phyloP scores from a whole-genome alignment of 2,888 invertebrate species.

The Andrena chrysosceles region DNA sequence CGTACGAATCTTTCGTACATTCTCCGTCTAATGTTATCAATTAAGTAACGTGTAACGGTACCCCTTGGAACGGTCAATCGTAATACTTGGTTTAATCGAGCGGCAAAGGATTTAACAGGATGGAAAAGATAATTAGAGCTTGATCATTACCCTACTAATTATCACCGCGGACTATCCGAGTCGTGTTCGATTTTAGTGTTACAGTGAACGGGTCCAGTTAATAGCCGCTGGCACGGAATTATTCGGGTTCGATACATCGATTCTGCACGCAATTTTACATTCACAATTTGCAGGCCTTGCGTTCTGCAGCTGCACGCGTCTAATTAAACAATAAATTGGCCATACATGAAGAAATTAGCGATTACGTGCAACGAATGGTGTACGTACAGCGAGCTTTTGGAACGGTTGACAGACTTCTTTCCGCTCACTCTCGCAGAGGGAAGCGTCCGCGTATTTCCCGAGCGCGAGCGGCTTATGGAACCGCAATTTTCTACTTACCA shows the following conservation, averaged over 20 bases:
- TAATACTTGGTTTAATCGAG: conserved; percentile 58
- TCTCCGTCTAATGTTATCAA: background rate
- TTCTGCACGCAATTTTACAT: background rate
- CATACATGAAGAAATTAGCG: no score
- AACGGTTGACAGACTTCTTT: no score
- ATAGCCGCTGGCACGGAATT: background rate
- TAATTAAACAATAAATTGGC: no score
- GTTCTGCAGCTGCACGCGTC: no score
- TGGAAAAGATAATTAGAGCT: conserved; percentile 50
- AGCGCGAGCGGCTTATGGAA: no score
- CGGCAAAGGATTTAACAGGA: conserved; percentile 50
- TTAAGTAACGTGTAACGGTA: conserved; percentile 54
- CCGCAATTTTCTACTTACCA: no score
- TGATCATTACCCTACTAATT: conserved; percentile 53
- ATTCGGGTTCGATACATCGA: background rate
- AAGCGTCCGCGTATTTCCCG: no score
- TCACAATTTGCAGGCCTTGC: no score
- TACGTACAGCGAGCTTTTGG: no score
- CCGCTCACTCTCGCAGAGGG: no score
- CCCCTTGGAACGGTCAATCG: conserved; percentile 34
- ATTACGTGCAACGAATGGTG: no score
- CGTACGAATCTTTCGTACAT: conserved; percentile 3
- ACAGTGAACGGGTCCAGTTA: background rate
- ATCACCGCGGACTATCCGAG: conserved; percentile 38
- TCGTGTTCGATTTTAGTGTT: background rate